A percentile compares a stretch with the other conserved stretches of the same genome.
Evolutionary conservation across 2,113 vertebrate genomes (phyloP).

Genomic region (Tor tambroides): DNA sequence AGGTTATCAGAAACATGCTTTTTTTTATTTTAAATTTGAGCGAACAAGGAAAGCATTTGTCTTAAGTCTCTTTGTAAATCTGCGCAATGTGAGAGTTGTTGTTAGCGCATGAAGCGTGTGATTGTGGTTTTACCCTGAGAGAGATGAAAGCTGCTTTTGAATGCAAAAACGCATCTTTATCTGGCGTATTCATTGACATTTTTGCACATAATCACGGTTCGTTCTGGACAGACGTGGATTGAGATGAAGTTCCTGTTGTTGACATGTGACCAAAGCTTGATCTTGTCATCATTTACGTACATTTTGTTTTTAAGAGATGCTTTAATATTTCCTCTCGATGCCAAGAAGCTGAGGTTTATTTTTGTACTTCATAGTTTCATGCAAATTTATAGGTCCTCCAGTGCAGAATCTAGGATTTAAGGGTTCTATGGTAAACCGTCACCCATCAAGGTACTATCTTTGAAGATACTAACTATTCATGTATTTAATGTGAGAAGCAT

Average conservation of each 20-base stretch:
- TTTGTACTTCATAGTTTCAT: conserved; percentile 78
- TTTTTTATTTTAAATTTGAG: background rate
- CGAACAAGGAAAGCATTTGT: background rate
- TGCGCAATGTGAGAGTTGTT: background rate
- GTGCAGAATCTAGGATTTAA: conserved; percentile 64
- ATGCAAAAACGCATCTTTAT: conserved; percentile 15
- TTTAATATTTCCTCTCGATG: conserved; percentile 76
- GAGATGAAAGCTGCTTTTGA: background rate
- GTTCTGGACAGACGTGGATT: conserved; percentile 54
- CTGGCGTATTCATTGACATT: background rate
- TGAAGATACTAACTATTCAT: conserved; percentile 64
- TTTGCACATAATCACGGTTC: conserved; percentile 45
- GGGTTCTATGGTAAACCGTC: conserved; percentile 61
- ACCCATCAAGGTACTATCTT: conserved; percentile 61
- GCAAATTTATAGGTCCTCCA: conserved; percentile 70
- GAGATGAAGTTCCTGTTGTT: conserved; percentile 60
- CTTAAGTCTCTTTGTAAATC: background rate
- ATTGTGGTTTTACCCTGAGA: background rate
- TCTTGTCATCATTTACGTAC: conserved; percentile 66
- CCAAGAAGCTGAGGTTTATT: conserved; percentile 81
- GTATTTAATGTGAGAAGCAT: conserved; percentile 75
- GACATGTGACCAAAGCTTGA: conserved; percentile 78
- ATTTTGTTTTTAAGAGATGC: conserved; percentile 76
- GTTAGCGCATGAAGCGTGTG: background rate
- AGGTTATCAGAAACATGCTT: background rate